Conservation (phyloP, 2,797 vertebrate genomes). For the Orestias chungarensis region DNA sequence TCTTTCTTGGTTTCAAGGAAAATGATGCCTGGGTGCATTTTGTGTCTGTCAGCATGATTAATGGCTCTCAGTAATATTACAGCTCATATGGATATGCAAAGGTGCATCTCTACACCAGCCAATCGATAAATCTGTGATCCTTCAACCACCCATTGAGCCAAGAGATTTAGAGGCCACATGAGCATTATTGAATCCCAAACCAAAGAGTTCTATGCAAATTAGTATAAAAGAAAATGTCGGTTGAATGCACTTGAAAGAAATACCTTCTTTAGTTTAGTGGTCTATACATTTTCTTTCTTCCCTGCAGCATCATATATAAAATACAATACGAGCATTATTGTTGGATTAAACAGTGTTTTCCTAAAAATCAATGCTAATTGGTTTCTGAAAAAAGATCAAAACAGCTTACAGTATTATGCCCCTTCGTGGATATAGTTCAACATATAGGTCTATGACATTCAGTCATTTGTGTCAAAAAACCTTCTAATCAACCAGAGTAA, state of each 20-base stretch:
- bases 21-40: constrained; percentile 74
- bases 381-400: constrained; percentile 4
- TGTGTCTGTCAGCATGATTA: constrained; percentile 81
- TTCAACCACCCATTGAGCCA: constrained; percentile 55
- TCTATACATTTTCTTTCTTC: constrained; percentile 7
- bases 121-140: constrained; percentile 82
- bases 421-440: background rate
- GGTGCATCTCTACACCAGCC: constrained; percentile 75
- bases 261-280: constrained; percentile 17
- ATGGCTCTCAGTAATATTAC: constrained; percentile 80
- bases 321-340: background rate
- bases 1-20: constrained; percentile 67
- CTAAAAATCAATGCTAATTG: background rate
- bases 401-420: background rate
- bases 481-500: background rate
- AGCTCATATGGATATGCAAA: constrained; percentile 80
- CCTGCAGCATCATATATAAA: background rate
- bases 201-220: constrained; percentile 73
- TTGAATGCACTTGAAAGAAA: constrained; percentile 49
- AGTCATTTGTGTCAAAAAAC: background rate
- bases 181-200: constrained; percentile 58
- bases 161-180: constrained; percentile 70
- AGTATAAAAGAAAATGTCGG: constrained; percentile 54
- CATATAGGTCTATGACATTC: background rate
- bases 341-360: constrained; percentile 10